Conservation (phyloP, 2,797 vertebrate species). For the Steatocranus sp. region DNA sequence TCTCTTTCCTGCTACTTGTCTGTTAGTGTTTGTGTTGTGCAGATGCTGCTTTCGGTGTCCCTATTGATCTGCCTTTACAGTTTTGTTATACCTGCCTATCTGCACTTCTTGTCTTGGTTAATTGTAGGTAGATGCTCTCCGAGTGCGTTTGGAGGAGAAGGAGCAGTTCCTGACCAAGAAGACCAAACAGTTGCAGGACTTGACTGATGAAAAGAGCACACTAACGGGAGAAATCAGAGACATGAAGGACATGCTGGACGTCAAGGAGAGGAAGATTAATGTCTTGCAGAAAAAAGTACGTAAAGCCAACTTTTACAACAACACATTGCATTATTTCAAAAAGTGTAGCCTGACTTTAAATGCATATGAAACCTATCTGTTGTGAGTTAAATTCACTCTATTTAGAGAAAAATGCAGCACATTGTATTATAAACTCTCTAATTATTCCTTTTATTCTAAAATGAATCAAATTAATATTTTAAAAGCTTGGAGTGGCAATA, state of each 20-base stretch:
- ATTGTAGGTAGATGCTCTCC: constrained; percentile 89
- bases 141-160: constrained; percentile 92
- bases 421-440: neutral
- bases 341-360: neutral
- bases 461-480: neutral
- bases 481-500: neutral
- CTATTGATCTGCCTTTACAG: neutral
- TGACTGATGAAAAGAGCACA: constrained; percentile 93
- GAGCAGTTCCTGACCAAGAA: constrained; percentile 95
- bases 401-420: neutral
- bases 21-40: neutral
- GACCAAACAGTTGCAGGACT: constrained; percentile 95
- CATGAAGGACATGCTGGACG: constrained; percentile 98
- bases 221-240: constrained; percentile 91
- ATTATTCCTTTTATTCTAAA: neutral
- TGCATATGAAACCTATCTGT: neutral
- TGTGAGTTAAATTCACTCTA: neutral
- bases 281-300: constrained; percentile 94
- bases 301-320: neutral
- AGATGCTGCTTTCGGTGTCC: neutral
- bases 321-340: neutral
- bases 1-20: neutral
- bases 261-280: constrained; percentile 94
- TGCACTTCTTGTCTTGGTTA: neutral
- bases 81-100: neutral